Conservation (phyloP, 2,797 vertebrate genomes). For the Macropodus opercularis region DNA sequence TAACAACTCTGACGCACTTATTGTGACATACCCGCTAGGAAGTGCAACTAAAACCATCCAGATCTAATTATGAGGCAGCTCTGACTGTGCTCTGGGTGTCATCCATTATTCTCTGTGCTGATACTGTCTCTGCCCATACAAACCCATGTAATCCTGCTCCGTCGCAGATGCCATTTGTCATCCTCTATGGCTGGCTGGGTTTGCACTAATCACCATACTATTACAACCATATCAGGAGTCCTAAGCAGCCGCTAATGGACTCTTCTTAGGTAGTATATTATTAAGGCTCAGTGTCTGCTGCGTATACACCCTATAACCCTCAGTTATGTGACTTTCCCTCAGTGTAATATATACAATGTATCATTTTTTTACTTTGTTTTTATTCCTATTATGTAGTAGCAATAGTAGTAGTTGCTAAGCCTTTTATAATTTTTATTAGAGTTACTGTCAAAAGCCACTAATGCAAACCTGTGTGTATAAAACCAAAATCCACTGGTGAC, state of each 20-base stretch:
- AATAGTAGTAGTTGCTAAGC: too few relatives aligned
- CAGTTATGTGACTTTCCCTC: not conserved
- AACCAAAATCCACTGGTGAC: not conserved
- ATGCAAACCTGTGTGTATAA: not conserved
- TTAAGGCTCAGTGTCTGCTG: not conserved
- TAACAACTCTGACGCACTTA: conserved; percentile 57
- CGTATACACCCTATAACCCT: not conserved
- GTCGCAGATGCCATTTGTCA: conserved; percentile 74
- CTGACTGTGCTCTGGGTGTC: conserved; percentile 57
- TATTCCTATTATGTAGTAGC: too few relatives aligned
- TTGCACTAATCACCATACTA: conserved; percentile 64
- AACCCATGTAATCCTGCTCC: conserved; percentile 60
- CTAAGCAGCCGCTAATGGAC: conserved; percentile 42
- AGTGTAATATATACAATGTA: not conserved
- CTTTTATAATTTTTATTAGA: too few relatives aligned
- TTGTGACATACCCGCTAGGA: conserved; percentile 66
- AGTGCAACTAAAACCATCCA: conserved; percentile 63
- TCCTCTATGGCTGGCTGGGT: conserved; percentile 50
- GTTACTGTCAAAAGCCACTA: not conserved
- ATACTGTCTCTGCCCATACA: conserved; percentile 64
- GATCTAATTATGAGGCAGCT: conserved; percentile 70
- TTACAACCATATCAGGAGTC: conserved; percentile 55
- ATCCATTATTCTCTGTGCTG: conserved; percentile 70
- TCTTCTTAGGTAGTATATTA: conserved; percentile 28
- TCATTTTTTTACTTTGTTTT: too few relatives aligned